Conservation (phyloP, 1,140 invertebrate species). For the Drosophila kanapiae region DNA sequence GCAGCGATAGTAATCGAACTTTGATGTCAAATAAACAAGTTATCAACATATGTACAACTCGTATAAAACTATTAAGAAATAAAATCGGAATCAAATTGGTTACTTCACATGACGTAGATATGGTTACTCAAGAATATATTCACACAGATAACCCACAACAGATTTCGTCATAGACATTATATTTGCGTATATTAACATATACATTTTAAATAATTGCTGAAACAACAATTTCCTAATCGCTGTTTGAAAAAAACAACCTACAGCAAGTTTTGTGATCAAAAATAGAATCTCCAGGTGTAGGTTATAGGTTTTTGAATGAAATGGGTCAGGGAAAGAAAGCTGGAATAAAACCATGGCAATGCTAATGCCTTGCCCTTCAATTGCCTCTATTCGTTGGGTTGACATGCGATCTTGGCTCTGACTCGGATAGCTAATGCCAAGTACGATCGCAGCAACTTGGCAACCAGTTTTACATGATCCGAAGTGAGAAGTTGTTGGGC, state of each 20-base stretch:
- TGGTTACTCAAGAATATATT: conserved; percentile 2
- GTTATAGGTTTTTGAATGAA: conserved; percentile 1
- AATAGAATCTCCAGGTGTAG: conserved; percentile 13
- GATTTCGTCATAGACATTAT: conserved; percentile 38
- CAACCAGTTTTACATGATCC: conserved; percentile 35
- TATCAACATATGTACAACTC: conserved; percentile 21
- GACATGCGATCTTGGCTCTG: conserved; percentile 36
- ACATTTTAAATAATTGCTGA: conserved; percentile 30
- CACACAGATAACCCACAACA: conserved; percentile 53
- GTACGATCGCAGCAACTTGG: conserved; percentile 9
- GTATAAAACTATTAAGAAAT: conserved; percentile 26
- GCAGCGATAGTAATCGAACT: conserved; percentile 32
- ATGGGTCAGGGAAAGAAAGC: neutral
- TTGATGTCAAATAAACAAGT: conserved; percentile 35
- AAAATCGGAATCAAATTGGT: conserved; percentile 6
- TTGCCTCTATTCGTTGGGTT: conserved; percentile 7
- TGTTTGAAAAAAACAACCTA: conserved; percentile 38
- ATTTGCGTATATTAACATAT: conserved; percentile 5
- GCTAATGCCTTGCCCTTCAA: conserved; percentile 3
- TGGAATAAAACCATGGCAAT: neutral
- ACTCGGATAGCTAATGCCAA: conserved; percentile 12
- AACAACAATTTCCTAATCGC: conserved; percentile 52
- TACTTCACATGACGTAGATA: conserved; percentile 16
- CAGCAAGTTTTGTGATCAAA: neutral
- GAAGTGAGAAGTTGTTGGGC: conserved; percentile 26